phyloP scores from a whole-genome alignment of 2,888 invertebrate genomes.

The Criorhina ranunculi region DNA sequence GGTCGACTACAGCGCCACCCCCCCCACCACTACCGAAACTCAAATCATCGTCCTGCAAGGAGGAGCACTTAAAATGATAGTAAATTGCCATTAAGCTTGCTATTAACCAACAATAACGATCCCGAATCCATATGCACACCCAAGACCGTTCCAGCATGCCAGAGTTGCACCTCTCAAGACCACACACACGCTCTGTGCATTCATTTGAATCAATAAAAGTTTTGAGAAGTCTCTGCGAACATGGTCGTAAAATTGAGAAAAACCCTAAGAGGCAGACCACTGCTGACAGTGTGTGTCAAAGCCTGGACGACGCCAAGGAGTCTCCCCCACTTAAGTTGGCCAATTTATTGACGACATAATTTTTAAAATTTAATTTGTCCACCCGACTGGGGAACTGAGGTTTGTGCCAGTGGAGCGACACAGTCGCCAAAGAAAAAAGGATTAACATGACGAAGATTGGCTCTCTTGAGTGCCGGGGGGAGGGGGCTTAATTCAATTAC shows the following conservation, averaged over 20 bases:
- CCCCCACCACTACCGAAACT: slow-evolving; percentile 32
- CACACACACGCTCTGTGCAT: slow-evolving; percentile 45
- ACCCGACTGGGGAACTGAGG: neutral
- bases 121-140: slow-evolving; percentile 23
- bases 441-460: slow-evolving; percentile 37
- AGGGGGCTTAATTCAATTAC: slow-evolving; percentile 64
- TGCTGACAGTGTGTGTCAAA: slow-evolving; percentile 37
- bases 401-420: neutral
- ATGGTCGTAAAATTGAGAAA: slow-evolving; percentile 61
- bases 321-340: slow-evolving; percentile 57
- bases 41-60: slow-evolving; percentile 54
- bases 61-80: slow-evolving; percentile 68
- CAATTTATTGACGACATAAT: slow-evolving; percentile 67
- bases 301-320: slow-evolving; percentile 13
- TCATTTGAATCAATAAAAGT: slow-evolving; percentile 64
- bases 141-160: neutral
- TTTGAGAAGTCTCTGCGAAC: slow-evolving; percentile 59
- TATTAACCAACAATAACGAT: slow-evolving; percentile 69
- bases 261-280: slow-evolving; percentile 45
- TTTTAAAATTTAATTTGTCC: slow-evolving; percentile 69
- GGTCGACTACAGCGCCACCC: slow-evolving; percentile 9
- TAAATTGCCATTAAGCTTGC: slow-evolving; percentile 73
- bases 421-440: slow-evolving; percentile 47
- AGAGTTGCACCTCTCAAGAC: slow-evolving; percentile 26
- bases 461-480: neutral